Conservation (phyloP, 2,797 vertebrate species). For the Myotis myotis region DNA sequence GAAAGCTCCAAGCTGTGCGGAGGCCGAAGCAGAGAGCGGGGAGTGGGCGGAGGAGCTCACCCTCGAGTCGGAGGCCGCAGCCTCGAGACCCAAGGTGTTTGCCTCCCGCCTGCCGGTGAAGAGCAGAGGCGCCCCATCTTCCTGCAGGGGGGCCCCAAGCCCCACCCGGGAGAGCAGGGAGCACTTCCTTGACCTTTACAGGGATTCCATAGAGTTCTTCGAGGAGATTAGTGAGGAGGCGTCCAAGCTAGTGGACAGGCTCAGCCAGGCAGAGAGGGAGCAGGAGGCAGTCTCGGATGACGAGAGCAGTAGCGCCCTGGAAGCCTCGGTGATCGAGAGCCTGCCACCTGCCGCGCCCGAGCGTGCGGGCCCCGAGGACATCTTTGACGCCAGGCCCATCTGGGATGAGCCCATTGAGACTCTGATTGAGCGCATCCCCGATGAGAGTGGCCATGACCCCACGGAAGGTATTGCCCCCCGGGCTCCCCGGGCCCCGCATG, state of each 20-base stretch:
- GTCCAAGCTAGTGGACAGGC: slow-evolving; percentile 95
- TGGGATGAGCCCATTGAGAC: slow-evolving; percentile 99
- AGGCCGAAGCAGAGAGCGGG: slow-evolving; percentile 85
- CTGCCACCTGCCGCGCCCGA: slow-evolving; percentile 92
- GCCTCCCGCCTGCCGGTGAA: slow-evolving; percentile 94
- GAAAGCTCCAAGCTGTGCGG: slow-evolving; percentile 92
- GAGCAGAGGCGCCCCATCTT: slow-evolving; percentile 86
- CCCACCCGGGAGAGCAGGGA: slow-evolving; percentile 90
- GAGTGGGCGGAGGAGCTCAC: slow-evolving; percentile 82
- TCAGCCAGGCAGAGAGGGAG: slow-evolving; percentile 93
- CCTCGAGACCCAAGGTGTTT: slow-evolving; percentile 89
- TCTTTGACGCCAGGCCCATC: slow-evolving; percentile 97
- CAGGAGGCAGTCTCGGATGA: slow-evolving; percentile 93
- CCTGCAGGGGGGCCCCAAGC: slow-evolving; percentile 75
- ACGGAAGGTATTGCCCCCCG: slow-evolving; percentile 97
- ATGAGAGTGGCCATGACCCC: slow-evolving; percentile 95
- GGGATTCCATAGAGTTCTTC: slow-evolving; percentile 94
- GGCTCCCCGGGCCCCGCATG: slow-evolving; percentile 91
- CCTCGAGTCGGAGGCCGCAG: slow-evolving; percentile 85
- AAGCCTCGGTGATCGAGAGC: slow-evolving; percentile 95
- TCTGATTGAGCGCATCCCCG: slow-evolving; percentile 99
- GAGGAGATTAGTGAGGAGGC: slow-evolving; percentile 98
- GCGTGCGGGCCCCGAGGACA: slow-evolving; percentile 94
- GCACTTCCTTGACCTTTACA: slow-evolving; percentile 88
- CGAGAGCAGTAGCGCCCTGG: slow-evolving; percentile 95